Conservation (phyloP, 2,113 vertebrate species). For the Malurus elegans region DNA sequence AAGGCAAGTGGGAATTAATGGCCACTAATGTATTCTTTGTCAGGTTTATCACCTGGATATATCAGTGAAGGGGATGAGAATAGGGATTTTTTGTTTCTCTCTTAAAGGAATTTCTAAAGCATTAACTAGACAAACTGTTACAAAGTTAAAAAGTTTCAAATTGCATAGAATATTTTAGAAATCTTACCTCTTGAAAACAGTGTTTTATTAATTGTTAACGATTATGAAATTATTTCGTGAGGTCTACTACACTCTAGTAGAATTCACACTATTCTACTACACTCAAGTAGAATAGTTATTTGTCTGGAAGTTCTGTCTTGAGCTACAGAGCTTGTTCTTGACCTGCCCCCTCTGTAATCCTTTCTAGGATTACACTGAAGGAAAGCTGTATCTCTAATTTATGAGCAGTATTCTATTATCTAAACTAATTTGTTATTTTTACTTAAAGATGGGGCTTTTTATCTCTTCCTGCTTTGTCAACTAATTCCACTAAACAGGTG, state of each 20-base stretch:
- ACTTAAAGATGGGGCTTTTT: background rate
- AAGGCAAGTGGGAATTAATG: slow-evolving; percentile 33
- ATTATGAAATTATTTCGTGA: background rate
- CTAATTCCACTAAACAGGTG: background rate
- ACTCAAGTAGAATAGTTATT: background rate
- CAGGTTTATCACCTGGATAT: slow-evolving; percentile 15
- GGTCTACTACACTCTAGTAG: background rate
- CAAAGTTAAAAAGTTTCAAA: background rate
- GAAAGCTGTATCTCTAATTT: background rate
- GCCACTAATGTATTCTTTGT: slow-evolving; percentile 9
- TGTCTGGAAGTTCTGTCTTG: background rate
- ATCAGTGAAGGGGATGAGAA: background rate
- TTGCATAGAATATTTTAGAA: background rate
- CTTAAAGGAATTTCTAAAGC: background rate
- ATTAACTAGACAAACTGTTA: background rate
- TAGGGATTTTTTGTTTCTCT: background rate
- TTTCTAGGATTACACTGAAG: background rate
- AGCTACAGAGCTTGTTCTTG: background rate
- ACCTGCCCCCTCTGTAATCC: background rate
- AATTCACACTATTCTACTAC: background rate
- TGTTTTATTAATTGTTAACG: background rate
- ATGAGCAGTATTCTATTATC: background rate
- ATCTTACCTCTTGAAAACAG: background rate
- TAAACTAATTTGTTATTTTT: background rate
- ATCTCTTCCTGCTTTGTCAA: background rate